Evolutionary conservation across 2,797 vertebrate species (phyloP).

Genomic region (Epinephelus coioides): DNA sequence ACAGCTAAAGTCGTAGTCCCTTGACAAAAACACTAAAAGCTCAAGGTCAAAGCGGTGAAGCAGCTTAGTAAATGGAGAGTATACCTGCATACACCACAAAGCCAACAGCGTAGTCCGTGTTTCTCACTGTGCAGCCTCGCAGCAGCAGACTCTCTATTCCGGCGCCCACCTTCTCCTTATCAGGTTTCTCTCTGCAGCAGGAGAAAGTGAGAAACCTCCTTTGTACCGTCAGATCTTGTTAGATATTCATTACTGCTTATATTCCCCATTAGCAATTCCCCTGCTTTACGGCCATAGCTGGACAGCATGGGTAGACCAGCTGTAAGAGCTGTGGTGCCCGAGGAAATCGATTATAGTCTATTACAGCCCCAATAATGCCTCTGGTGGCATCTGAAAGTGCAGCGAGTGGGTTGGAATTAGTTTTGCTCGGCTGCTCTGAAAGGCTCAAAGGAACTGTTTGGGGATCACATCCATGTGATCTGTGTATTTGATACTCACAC

Average conservation of each 20-base stretch:
- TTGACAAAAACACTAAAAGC: background rate
- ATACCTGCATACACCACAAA: slow-evolving; percentile 97
- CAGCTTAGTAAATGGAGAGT: slow-evolving; percentile 20
- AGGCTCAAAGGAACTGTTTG: slow-evolving; percentile 49
- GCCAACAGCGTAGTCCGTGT: slow-evolving; percentile 90
- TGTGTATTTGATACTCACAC: slow-evolving; percentile 89
- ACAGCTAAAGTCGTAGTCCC: background rate
- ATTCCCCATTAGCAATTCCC: slow-evolving; percentile 67
- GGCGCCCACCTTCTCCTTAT: slow-evolving; percentile 89
- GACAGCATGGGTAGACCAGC: slow-evolving; percentile 50
- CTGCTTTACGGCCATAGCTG: slow-evolving; percentile 58
- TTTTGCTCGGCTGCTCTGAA: slow-evolving; percentile 65
- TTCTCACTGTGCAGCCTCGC: slow-evolving; percentile 94
- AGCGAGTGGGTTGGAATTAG: slow-evolving; percentile 69
- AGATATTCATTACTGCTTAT: slow-evolving; percentile 74
- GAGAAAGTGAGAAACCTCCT: slow-evolving; percentile 67
- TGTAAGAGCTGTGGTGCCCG: slow-evolving; percentile 63
- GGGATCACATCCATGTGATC: slow-evolving; percentile 43
- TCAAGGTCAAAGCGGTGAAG: slow-evolving; percentile 33
- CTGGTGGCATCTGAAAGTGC: slow-evolving; percentile 65
- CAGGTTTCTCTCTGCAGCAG: slow-evolving; percentile 89
- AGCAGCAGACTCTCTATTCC: slow-evolving; percentile 93
- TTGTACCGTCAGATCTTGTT: slow-evolving; percentile 70
- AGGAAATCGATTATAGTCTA: slow-evolving; percentile 77
- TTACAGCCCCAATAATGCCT: slow-evolving; percentile 67